These are phyloP conservation scores for Paratrypauchen microcephalus DNA, from an alignment of 2,797 vertebrate genomes.

Conservation along the genomic window DNA sequence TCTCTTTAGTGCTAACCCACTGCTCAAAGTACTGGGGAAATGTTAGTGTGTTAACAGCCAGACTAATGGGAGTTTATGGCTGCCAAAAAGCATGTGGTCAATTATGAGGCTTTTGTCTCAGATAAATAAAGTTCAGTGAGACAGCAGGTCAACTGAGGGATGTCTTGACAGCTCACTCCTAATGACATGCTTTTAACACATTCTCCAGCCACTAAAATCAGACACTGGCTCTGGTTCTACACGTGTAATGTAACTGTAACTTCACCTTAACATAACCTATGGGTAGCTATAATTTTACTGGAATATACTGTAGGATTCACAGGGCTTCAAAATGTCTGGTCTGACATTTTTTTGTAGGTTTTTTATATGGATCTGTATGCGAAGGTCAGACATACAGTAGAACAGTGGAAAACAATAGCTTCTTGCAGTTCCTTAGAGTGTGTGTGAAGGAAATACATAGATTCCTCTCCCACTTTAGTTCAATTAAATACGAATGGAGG, in stretches of 20 bases:
- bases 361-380: background rate
- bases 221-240: background rate
- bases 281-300: background rate
- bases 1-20: conserved; percentile 44
- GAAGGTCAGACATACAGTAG: background rate
- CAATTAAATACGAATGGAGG: conserved; percentile 5
- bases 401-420: background rate
- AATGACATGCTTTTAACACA: background rate
- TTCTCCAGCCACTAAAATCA: background rate
- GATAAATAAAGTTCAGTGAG: background rate
- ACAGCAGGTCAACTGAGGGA: background rate
- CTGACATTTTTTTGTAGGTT: background rate
- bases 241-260: background rate
- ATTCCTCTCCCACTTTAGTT: background rate
- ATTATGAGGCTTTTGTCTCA: background rate
- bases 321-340: background rate
- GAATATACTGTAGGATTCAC: background rate
- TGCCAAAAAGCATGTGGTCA: background rate
- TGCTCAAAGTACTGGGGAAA: conserved; percentile 40
- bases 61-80: background rate
- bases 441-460: background rate
- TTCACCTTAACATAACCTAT: too few species aligned
- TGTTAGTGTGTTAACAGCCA: conserved; percentile 30
- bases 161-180: background rate
- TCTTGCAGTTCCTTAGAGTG: background rate